phyloP scores from a whole-genome alignment of 2,113 vertebrate species.

The Oenanthe melanoleuca region DNA sequence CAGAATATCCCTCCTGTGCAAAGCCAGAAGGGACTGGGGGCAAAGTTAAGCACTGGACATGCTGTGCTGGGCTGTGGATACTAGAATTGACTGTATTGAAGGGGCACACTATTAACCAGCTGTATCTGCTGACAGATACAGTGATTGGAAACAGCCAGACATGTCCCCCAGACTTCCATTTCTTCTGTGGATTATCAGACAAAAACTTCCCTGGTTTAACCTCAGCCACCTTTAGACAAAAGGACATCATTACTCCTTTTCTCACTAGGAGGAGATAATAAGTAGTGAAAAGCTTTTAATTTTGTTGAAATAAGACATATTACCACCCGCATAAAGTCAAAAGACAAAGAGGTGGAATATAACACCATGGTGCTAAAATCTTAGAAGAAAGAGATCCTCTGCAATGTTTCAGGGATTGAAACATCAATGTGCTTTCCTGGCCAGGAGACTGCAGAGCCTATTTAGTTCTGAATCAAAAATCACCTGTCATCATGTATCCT shows the following conservation, averaged over 20 bases:
- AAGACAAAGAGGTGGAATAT: neutral
- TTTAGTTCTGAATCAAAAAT: constrained; percentile 60
- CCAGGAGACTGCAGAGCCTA: constrained; percentile 31
- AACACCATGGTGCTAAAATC: neutral
- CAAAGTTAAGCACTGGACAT: neutral
- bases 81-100: neutral
- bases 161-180: neutral
- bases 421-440: constrained; percentile 26
- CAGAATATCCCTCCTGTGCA: neutral
- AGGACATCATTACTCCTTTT: neutral
- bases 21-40: neutral
- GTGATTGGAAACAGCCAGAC: neutral
- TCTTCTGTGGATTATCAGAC: neutral
- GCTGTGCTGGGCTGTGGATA: neutral
- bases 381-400: neutral
- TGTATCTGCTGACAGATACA: neutral
- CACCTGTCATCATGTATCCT: constrained; percentile 52
- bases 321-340: neutral
- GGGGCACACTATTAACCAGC: neutral
- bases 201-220: neutral
- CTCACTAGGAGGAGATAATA: neutral
- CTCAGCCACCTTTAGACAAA: neutral
- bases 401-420: neutral
- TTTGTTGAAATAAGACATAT: neutral
- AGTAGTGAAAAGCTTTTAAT: neutral